phyloP scores from a whole-genome alignment of 1,140 invertebrate genomes.

The Sarcophaga peregrina region DNA sequence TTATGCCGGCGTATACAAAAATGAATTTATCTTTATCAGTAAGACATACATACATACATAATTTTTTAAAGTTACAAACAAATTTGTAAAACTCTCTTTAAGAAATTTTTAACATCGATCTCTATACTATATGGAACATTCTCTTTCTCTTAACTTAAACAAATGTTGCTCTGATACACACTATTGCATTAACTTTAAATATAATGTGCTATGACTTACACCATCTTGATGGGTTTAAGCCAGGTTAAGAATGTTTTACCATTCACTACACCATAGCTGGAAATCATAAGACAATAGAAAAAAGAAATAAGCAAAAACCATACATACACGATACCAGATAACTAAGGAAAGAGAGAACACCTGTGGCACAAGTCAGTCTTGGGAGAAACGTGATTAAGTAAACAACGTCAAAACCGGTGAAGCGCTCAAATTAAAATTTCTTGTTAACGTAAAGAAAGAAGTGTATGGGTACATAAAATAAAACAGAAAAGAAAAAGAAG shows the following conservation, averaged over 20 bases:
- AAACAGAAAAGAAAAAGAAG: background rate
- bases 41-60: no score
- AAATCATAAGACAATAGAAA: background rate
- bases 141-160: no score
- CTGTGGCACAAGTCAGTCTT: conserved; percentile 32
- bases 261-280: conserved; percentile 3
- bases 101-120: no score
- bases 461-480: conserved; percentile 22
- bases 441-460: conserved; percentile 33
- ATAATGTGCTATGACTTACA: conserved; percentile 30
- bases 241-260: conserved; percentile 36
- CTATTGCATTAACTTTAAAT: background rate
- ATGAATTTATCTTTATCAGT: no score
- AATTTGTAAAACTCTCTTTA: no score
- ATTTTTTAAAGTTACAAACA: no score
- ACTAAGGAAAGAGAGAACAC: conserved; percentile 19
- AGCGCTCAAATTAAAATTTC: conserved; percentile 2
- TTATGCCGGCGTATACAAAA: no score
- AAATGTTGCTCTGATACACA: background rate
- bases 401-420: conserved; percentile 26
- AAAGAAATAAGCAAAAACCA: background rate
- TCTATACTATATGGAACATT: no score
- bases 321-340: background rate
- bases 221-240: conserved; percentile 34
- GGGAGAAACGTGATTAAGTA: conserved; percentile 17